Evolutionary conservation across 2,797 vertebrate genomes (phyloP).

Genomic region (Semotilus atromaculatus): DNA sequence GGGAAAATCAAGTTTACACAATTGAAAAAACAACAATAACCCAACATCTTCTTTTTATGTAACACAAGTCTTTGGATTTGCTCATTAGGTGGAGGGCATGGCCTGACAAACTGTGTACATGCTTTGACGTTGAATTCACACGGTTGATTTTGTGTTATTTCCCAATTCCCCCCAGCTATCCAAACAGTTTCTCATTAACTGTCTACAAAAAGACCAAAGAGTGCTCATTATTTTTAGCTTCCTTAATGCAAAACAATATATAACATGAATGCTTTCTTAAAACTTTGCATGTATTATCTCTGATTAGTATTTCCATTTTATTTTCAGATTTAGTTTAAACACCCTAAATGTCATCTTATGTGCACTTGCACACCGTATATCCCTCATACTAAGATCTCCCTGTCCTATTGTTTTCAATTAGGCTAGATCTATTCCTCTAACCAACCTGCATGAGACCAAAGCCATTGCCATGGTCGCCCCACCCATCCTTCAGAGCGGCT

Average conservation of each 20-base stretch:
- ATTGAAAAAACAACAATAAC: background rate
- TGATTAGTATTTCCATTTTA: background rate
- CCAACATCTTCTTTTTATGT: background rate
- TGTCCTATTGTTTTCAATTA: background rate
- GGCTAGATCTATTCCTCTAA: background rate
- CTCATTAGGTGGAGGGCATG: background rate
- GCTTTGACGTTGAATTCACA: background rate
- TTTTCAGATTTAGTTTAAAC: background rate
- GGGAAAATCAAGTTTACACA: background rate
- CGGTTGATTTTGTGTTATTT: background rate
- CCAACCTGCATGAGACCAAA: constrained; percentile 71
- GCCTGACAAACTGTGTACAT: background rate
- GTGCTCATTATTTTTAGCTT: background rate
- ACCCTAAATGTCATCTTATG: background rate
- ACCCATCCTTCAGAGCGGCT: constrained; percentile 52
- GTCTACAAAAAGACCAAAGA: background rate
- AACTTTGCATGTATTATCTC: background rate
- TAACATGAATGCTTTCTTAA: background rate
- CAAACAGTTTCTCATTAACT: too few relatives aligned
- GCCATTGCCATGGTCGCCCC: constrained; percentile 64
- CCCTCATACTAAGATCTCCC: background rate
- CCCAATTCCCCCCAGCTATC: background rate
- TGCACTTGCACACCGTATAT: background rate
- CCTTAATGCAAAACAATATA: background rate
- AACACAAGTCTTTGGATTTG: background rate